Base-by-base conservation (phyloP, 2,113 vertebrate genomes). In the Solenodon paradoxus region DNA sequence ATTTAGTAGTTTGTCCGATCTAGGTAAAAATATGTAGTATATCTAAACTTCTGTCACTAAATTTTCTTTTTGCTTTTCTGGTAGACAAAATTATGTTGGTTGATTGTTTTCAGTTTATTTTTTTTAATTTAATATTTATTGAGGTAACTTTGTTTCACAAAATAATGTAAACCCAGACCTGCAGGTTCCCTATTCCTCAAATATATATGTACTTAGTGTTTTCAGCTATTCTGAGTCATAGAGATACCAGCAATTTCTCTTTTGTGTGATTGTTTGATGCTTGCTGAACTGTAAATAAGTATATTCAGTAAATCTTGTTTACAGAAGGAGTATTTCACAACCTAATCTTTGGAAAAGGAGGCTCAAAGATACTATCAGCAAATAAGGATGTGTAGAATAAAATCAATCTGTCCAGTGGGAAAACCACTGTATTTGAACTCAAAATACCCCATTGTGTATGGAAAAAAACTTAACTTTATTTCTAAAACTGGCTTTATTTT, bases 361-460 rank as follows among this genome's bases (percentile, higher is more conserved):
- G 32, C 79, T 96, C 80, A 95, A 47, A 49, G 45, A 80, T 91
- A 84, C 38, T 66, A 85, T 32, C 59, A 84, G 82, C 82, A 96
- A 93, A 71, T 87, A 87, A 59, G 20, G 57, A 83, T 95, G 72
- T 47, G 15, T 85, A 68, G 75, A 89, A 93, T 71, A 95, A 96
- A 97, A 95, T 80, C 71, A 88, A 75, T 94, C 87, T 95, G 90
- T 97, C 90, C n/a, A 97, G 84, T 88, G 53, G 85, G 45, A 78
- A 69, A 88, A 77, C 49, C 11, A 59, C 32, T 88, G 45, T 79
- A 47, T 95, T 69, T 92, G 68, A 94, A 88, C 74, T 51, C 63
- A 63, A 30, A 81, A 17, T 68, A 92, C 90, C 47, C 68, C n/a
- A 79, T 93, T 90, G 61, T 88, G 2, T 40, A 55, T 83, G 79